phyloP scores from a whole-genome alignment of 2,113 vertebrate species.

The Gopherus evgoodei region DNA sequence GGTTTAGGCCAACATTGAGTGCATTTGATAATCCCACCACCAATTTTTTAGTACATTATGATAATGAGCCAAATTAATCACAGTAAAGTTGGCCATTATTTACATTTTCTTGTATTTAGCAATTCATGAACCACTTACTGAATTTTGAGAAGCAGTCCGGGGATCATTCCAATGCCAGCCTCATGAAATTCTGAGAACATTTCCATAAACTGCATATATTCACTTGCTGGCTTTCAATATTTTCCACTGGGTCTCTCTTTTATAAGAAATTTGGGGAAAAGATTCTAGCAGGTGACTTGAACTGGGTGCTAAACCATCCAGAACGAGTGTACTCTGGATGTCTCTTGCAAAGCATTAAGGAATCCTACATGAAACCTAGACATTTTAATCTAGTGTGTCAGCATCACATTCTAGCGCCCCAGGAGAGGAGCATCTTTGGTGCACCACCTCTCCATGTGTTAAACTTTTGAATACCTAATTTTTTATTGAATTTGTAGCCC shows the following conservation, averaged over 20 bases:
- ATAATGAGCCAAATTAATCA: slow-evolving; percentile 7
- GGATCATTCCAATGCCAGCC: not conserved
- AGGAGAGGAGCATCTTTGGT: too few relatives aligned
- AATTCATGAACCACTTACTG: not conserved
- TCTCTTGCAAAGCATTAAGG: not conserved
- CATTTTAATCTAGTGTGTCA: not conserved
- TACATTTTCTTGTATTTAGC: slow-evolving; percentile 27
- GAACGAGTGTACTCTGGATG: not conserved
- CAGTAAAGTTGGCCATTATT: not conserved
- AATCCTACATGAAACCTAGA: not conserved
- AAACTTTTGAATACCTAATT: too few relatives aligned
- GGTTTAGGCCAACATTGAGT: not conserved
- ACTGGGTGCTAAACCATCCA: not conserved
- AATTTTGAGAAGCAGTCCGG: not conserved
- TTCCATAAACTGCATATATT: not conserved
- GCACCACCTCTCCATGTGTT: too few relatives aligned
- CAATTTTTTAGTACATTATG: not conserved
- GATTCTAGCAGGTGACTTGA: not conserved
- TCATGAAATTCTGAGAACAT: not conserved
- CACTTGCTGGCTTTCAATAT: not conserved
- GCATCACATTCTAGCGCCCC: not conserved
- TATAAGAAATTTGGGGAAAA: not conserved
- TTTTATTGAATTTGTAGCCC: too few relatives aligned
- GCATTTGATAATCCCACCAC: not conserved
- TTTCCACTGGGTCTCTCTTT: not conserved